Evolutionary conservation across 2,797 vertebrate species (phyloP).

Genomic region (Enteromius mattozi): DNA sequence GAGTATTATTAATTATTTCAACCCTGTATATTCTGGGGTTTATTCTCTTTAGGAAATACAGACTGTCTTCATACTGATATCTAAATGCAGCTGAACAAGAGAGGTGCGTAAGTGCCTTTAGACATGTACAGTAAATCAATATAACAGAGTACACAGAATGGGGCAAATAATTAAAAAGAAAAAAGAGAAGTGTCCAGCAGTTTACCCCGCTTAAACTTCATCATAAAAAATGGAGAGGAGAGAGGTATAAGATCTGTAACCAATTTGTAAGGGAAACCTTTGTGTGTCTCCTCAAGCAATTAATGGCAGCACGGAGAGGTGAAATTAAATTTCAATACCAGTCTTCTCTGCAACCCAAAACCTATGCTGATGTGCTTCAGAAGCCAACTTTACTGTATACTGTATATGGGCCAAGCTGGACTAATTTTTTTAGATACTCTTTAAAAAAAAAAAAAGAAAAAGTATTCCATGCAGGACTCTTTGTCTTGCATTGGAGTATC

Average conservation of each 20-base stretch:
- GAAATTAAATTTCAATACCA: constrained; percentile 67
- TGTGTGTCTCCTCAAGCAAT: constrained; percentile 45
- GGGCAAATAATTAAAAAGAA: constrained; percentile 21
- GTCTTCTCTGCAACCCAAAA: constrained; percentile 30
- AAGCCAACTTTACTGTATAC: constrained; percentile 32
- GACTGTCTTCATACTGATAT: background rate
- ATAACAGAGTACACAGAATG: background rate
- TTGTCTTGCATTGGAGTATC: constrained; percentile 49
- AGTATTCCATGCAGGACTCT: constrained; percentile 40
- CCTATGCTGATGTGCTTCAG: constrained; percentile 19
- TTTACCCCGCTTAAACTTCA: constrained; percentile 59
- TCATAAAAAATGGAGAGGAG: constrained; percentile 65
- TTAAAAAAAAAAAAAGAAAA: constrained; percentile 14
- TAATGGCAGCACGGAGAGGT: constrained; percentile 53
- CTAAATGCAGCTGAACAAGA: background rate
- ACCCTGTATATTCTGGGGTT: background rate
- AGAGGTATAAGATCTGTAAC: constrained; percentile 65
- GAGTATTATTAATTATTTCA: background rate
- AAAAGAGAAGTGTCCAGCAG: constrained; percentile 32
- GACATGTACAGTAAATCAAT: background rate
- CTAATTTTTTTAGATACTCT: constrained; percentile 30
- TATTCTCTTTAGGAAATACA: constrained; percentile 10
- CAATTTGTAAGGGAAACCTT: constrained; percentile 69
- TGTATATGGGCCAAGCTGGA: constrained; percentile 9
- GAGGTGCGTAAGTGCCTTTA: background rate